Evolutionary conservation across 1,140 invertebrate genomes (phyloP).

Genomic region (Geopemphigus sp.): DNA sequence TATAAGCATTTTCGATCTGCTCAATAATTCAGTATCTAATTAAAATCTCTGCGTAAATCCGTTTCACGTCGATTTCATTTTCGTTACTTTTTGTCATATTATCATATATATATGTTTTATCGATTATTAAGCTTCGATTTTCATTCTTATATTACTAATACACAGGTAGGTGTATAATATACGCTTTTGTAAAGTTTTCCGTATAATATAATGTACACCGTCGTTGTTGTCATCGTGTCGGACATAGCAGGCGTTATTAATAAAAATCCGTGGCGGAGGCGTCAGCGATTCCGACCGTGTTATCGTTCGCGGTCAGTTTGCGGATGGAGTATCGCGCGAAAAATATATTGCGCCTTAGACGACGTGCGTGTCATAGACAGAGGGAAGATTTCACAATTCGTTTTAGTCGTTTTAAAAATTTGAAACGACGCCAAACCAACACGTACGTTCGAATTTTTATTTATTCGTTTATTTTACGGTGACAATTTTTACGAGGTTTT

Average conservation of each 20-base stretch:
- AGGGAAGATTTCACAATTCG: background rate
- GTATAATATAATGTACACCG: no score
- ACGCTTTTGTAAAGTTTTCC: background rate
- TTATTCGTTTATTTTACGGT: background rate
- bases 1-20: background rate
- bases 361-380: no score
- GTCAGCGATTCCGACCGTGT: no score
- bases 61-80: background rate
- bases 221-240: no score
- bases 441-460: constrained; percentile 2
- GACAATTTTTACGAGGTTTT: constrained; percentile 8
- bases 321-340: no score
- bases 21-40: no score
- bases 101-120: background rate
- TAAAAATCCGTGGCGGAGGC: no score
- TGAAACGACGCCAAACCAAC: background rate
- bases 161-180: background rate
- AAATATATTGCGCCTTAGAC: no score
- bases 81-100: background rate
- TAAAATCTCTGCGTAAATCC: background rate
- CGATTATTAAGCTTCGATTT: background rate
- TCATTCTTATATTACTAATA: background rate
- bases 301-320: no score
- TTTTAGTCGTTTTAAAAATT: background rate
- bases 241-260: no score